Evolutionary conservation across 2,888 invertebrate genomes (phyloP).

Genomic region (Marasmarcha lunaedactyla): DNA sequence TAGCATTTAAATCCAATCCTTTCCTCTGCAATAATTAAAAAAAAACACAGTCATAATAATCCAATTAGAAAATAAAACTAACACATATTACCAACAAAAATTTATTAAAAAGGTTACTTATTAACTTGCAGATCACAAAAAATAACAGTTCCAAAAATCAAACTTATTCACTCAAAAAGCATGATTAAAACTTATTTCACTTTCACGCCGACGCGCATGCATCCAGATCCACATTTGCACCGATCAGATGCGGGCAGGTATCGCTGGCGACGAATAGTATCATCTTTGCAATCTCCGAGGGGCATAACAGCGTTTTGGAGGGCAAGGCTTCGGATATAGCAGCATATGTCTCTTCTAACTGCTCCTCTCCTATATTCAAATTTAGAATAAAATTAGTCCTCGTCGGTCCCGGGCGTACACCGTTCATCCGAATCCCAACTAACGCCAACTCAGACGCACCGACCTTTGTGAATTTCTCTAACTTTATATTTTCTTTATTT

Average conservation of each 20-base stretch:
- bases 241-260: slow-evolving; percentile 30
- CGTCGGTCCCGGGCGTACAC: slow-evolving; percentile 27
- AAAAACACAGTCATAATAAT: too few relatives aligned
- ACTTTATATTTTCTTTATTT: too few relatives aligned
- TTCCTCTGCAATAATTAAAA: too few relatives aligned
- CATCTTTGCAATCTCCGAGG: slow-evolving; percentile 34
- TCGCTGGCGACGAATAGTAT: slow-evolving; percentile 33
- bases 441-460: slow-evolving; percentile 28
- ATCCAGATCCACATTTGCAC: slow-evolving; percentile 26
- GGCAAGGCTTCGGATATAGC: slow-evolving; percentile 14
- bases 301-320: slow-evolving; percentile 23
- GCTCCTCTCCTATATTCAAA: slow-evolving; percentile 23
- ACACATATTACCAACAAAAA: too few relatives aligned
- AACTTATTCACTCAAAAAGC: too few relatives aligned
- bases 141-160: too few relatives aligned
- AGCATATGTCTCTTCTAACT: slow-evolving; percentile 19
- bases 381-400: slow-evolving; percentile 26
- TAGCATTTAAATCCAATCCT: too few relatives aligned
- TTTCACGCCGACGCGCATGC: slow-evolving; percentile 14
- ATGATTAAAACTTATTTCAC: slow-evolving; percentile 9
- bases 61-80: too few relatives aligned
- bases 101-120: too few relatives aligned
- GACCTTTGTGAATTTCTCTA: slow-evolving; percentile 27
- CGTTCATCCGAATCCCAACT: slow-evolving; percentile 29
- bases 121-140: too few relatives aligned